Evolutionary conservation across 2,797 vertebrate genomes (phyloP), one percentile per base, ranked within the genome.

Genomic region (Sternarchorhynchus goeldii): DNA sequence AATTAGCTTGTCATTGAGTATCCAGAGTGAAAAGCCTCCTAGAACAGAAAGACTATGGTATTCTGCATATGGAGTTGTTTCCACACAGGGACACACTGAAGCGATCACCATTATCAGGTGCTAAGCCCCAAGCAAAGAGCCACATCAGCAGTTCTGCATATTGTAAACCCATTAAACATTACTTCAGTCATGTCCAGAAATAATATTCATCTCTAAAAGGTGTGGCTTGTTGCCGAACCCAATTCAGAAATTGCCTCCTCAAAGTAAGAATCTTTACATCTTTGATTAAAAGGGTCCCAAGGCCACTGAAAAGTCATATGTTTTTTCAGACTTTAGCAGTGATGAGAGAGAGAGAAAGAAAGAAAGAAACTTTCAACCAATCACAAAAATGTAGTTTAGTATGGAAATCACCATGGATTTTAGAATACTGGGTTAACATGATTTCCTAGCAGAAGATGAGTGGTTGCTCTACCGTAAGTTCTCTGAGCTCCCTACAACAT

Each of bases 181-280:
- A 60, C 21, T 7, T 60, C n/a, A 6, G 6, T 14, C 3, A 60
- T 60, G 21, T 16, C 20, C 32, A 7, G 55, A 32, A 56, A 62
- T 57, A 18, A 58, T 25, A 58, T 50, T 36, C 45, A 34, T 62
- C 59, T 34, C 45, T 25, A 39, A 34, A 16, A 50, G 58, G 21
- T 55, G 36, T 36, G 34, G 55, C 70, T 64, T 77, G 59, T 62
- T 67, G 66, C 64, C 68, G 76, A 69, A 79, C 76, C 71, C n/a
- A 50, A 18, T 63, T 74, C 41, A 71, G 56, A 60, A 62, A 31
- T 25, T 76, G 32, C 20, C 66, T 25, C 80, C 82, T 82, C 77
- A 68, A 74, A 65, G 75, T 32, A 21, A 50, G 2, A 14, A 34
- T 77, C 83, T 64, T 65, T 82, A 29, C 20, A 82, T 79, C 50